These are phyloP conservation scores for Alviniconcha strummeri DNA, from an alignment of 2,888 invertebrate species.

Conservation along the genomic window DNA sequence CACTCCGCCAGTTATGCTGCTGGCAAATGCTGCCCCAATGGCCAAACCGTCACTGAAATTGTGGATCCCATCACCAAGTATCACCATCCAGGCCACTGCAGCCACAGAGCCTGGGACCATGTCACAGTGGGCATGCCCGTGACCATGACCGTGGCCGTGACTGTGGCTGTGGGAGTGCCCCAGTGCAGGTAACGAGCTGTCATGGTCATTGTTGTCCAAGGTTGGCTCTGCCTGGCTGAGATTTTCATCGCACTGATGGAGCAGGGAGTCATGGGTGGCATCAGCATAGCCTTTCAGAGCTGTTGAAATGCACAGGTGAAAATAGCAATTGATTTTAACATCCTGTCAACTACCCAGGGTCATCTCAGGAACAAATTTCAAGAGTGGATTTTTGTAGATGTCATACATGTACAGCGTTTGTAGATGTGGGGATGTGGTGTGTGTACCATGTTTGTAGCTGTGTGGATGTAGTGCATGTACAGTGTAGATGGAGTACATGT, in stretches of 20 bases:
- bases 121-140: conserved; percentile 53
- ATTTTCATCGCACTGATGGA: conserved; percentile 40
- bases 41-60: conserved; percentile 97
- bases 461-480: too few relatives aligned
- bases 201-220: neutral
- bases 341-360: too few relatives aligned
- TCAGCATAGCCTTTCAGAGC: conserved; percentile 42
- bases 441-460: too few relatives aligned
- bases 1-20: conserved; percentile 90
- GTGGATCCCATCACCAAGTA: conserved; percentile 95
- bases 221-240: conserved; percentile 13
- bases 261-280: conserved; percentile 40
- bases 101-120: conserved; percentile 80
- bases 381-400: too few relatives aligned
- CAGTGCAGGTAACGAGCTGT: neutral
- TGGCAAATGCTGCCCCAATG: conserved; percentile 92
- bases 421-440: too few relatives aligned
- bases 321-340: too few relatives aligned
- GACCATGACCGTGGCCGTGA: conserved; percentile 38
- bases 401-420: too few relatives aligned
- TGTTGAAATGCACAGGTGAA: neutral
- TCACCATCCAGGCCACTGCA: conserved; percentile 96
- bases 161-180: conserved; percentile 38
- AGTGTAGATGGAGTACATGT: too few relatives aligned
- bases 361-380: too few relatives aligned